Conservation (phyloP, 2,797 vertebrate genomes). For the Xerus rutilus region DNA sequence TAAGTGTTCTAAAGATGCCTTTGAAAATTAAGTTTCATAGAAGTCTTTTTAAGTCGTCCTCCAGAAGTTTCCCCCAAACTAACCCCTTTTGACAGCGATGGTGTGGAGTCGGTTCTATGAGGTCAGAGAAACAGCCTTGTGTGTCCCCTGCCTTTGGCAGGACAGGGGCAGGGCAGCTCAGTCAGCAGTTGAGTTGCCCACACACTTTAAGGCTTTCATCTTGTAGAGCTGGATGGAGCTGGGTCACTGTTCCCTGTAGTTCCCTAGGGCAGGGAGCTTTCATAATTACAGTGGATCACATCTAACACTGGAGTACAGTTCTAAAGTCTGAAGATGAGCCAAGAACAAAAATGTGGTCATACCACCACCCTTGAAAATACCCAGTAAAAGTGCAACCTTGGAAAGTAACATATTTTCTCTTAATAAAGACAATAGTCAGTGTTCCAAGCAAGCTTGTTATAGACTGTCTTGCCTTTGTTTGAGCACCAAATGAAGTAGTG, state of each 20-base stretch:
- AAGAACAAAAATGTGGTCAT: not conserved
- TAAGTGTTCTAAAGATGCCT: not conserved
- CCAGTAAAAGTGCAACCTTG: not conserved
- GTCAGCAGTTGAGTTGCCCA: fast-evolving
- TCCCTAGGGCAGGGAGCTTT: not conserved
- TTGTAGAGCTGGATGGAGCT: not conserved
- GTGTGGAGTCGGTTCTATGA: not conserved
- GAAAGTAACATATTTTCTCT: not conserved
- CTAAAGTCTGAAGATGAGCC: not conserved
- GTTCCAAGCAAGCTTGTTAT: not conserved
- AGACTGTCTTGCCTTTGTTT: not conserved
- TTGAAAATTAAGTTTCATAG: not conserved
- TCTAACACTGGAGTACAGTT: not conserved
- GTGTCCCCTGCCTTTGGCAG: not conserved
- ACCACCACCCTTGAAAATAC: not conserved
- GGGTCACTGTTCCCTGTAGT: not conserved
- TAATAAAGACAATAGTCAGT: not conserved
- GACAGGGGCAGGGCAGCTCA: no score
- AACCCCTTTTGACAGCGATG: not conserved
- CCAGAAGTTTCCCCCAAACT: not conserved
- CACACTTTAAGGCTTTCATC: not conserved
- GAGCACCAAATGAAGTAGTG: not conserved
- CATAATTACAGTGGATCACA: not conserved
- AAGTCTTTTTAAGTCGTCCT: not conserved
- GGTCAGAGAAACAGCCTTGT: not conserved